These are phyloP conservation scores for Myotis lucifugus DNA, from an alignment of 2,113 vertebrate species.

Conservation along the genomic window DNA sequence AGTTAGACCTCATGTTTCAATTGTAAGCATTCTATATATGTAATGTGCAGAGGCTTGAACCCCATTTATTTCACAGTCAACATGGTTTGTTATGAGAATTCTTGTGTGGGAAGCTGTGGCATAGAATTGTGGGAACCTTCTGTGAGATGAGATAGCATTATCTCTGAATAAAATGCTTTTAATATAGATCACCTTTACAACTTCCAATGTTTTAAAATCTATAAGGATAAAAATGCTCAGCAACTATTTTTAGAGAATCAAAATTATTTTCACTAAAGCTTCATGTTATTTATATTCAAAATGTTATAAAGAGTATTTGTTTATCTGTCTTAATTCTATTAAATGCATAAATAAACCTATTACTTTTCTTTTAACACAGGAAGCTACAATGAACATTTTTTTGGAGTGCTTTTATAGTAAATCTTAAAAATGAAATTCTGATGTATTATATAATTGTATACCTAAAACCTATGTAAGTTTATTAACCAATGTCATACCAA, in stretches of 20 bases:
- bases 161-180: slow-evolving; percentile 45
- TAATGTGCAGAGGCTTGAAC: not conserved
- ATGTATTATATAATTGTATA: not conserved
- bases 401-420: slow-evolving; percentile 37
- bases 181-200: not conserved
- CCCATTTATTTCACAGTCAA: slow-evolving; percentile 10
- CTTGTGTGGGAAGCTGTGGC: not conserved
- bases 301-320: not conserved
- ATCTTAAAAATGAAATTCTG: slow-evolving; percentile 37
- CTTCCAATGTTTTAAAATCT: slow-evolving; percentile 8
- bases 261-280: not conserved
- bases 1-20: not conserved
- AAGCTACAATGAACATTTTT: not conserved
- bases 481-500: not conserved
- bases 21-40: not conserved
- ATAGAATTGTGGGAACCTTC: not conserved
- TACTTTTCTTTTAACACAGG: not conserved
- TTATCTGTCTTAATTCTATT: not conserved
- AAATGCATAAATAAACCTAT: not conserved
- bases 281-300: slow-evolving; percentile 15
- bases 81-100: not conserved
- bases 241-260: slow-evolving; percentile 25
- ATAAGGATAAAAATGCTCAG: not conserved
- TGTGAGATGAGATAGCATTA: not conserved
- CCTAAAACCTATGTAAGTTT: not conserved